Evolutionary conservation across 2,888 invertebrate genomes (phyloP), one percentile per base, ranked within the genome.

Genomic region (Meliscaeva auricollis): DNA sequence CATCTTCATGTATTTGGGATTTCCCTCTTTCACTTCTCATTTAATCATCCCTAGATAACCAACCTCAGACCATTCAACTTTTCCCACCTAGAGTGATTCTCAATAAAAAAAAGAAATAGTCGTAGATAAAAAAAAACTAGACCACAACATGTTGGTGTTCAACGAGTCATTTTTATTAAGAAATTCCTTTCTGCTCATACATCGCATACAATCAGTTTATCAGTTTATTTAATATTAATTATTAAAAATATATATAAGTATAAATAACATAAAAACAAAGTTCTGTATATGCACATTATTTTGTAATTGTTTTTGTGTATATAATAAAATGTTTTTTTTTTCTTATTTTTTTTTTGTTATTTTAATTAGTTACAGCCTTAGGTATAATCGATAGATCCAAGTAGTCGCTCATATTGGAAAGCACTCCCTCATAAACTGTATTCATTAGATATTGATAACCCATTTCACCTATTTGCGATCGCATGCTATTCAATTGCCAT

Each of bases 361-460:
- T 60, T 79, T 83, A 81, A 56, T 77, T 77, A 77, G 81, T 81
- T 85, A 81, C 85, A 81, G 85, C 85, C 85, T 85, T 85, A 77
- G 85, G 85, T 73, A 72, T 87, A 60, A 89, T 87, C 83, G 88
- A 88, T 76, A 89, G 83, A 73, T 89, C 89, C 15, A 89, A 70
- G 83, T 95, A 95, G 89, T 94, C 94, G 89, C 94, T 93, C 83
- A 97, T 94, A 90, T 96, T 96, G 82, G 95, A 93, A 89, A 96
- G 91, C 1, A 96, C 96, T 88, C 96, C 96, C 3, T 94, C 93
- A 88, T 96, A 96, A 0, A 97, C 94, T 2, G 95, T 94, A 72
- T 94, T 94, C 89, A 97, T 92, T 69, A 98, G 93, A 76, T 95
- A 95, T 77, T 96, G 94, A 91, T 96, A 98, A 9, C 94, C 94